phyloP scores from a whole-genome alignment of 2,888 invertebrate genomes.

The Andrena fulva region DNA sequence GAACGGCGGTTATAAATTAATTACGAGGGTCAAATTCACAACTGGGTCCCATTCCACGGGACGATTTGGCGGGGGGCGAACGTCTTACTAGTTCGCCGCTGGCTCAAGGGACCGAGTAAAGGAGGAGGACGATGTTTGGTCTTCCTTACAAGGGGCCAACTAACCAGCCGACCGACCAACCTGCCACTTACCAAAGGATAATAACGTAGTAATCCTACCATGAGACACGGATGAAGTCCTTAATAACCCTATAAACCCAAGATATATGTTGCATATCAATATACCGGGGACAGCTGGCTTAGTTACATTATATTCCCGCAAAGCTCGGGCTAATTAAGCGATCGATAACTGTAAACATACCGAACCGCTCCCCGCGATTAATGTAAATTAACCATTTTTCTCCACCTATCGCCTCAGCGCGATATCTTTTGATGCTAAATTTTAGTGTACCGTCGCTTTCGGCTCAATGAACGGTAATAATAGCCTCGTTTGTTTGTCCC shows the following conservation, averaged over 20 bases:
- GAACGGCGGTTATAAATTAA: constrained; percentile 80
- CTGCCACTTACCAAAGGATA: constrained; percentile 81
- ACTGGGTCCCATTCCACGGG: constrained; percentile 70
- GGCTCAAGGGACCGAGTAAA: constrained; percentile 70
- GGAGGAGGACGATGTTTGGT: constrained; percentile 80
- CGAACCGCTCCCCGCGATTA: not conserved
- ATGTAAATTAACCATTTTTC: constrained; percentile 12
- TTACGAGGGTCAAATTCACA: constrained; percentile 80
- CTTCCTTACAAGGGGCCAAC: constrained; percentile 77
- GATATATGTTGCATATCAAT: constrained; percentile 75
- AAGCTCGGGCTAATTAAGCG: constrained; percentile 51
- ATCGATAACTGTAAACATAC: not conserved
- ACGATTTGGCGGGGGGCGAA: constrained; percentile 62
- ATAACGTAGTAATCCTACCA: constrained; percentile 79
- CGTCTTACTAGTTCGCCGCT: constrained; percentile 77
- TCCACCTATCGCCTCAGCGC: not conserved
- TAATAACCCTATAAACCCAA: constrained; percentile 75
- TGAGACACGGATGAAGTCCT: constrained; percentile 77
- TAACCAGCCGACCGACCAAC: constrained; percentile 75
- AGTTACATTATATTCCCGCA: constrained; percentile 23
- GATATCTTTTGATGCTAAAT: not conserved
- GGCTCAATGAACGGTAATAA: not conserved
- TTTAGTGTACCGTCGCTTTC: not conserved
- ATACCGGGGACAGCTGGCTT: constrained; percentile 53
- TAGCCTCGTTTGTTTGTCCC: constrained; percentile 35